Conservation (phyloP, 2,888 invertebrate species). For the Cyrtodaria siliqua region DNA sequence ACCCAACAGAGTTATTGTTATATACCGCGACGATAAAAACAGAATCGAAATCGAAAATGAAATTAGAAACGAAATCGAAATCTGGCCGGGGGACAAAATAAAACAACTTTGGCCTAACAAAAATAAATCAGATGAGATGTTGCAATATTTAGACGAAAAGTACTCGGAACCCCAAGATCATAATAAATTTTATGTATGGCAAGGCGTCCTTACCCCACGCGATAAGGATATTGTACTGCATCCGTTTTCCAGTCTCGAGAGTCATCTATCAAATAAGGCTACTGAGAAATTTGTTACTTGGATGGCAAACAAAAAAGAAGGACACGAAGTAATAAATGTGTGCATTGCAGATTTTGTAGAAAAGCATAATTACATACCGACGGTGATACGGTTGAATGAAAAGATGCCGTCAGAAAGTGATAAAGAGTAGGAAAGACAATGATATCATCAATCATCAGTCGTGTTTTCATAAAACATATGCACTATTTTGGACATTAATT, state of each 20-base stretch:
- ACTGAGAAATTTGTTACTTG: slow-evolving; percentile 83
- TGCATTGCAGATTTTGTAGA: slow-evolving; percentile 93
- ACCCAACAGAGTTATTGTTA: slow-evolving; percentile 86
- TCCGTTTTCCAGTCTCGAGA: slow-evolving; percentile 84
- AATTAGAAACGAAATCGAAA: slow-evolving; percentile 29
- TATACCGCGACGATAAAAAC: slow-evolving; percentile 79
- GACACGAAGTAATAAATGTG: slow-evolving; percentile 89
- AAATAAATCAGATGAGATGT: slow-evolving; percentile 88
- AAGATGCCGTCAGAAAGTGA: too few species aligned
- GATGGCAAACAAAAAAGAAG: slow-evolving; percentile 81
- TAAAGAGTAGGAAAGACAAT: too few species aligned
- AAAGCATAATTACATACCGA: slow-evolving; percentile 65
- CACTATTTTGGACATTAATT: too few species aligned
- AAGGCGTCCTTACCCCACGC: slow-evolving; percentile 91
- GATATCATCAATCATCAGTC: too few species aligned
- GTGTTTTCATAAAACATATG: too few species aligned
- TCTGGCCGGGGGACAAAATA: slow-evolving; percentile 90
- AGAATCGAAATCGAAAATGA: slow-evolving; percentile 60
- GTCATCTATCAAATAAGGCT: slow-evolving; percentile 84
- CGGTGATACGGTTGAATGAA: slow-evolving; percentile 64
- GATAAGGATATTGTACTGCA: slow-evolving; percentile 71
- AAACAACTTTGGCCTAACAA: slow-evolving; percentile 95
- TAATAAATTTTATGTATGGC: slow-evolving; percentile 91
- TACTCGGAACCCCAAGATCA: slow-evolving; percentile 87
- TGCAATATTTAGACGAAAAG: slow-evolving; percentile 89